Evolutionary conservation across 2,888 invertebrate genomes (phyloP).

Genomic region (Epirrita christyi): DNA sequence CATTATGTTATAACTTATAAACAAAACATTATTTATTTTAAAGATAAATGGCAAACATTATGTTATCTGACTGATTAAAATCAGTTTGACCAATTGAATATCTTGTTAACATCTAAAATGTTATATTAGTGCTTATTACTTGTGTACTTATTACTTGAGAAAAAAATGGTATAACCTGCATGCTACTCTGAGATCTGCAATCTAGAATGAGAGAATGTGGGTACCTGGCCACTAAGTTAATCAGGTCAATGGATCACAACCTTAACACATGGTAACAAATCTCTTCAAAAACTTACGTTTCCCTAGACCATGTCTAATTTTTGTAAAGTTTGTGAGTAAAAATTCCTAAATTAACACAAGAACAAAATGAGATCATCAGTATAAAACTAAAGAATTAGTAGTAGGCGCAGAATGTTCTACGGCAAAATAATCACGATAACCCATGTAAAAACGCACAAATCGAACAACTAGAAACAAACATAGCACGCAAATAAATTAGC

Average conservation of each 20-base stretch:
- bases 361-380: slow-evolving; percentile 59
- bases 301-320: not conserved
- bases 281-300: slow-evolving; percentile 6
- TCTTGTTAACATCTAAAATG: too few species aligned
- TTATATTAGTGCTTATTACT: too few species aligned
- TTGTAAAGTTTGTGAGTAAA: slow-evolving; percentile 1
- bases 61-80: too few species aligned
- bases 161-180: too few species aligned
- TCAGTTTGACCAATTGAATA: too few species aligned
- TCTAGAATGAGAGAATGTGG: slow-evolving; percentile 5
- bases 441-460: not conserved
- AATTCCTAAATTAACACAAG: too few species aligned
- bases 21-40: too few species aligned
- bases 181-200: too few species aligned
- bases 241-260: slow-evolving; percentile 16
- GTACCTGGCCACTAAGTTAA: not conserved
- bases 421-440: slow-evolving; percentile 5
- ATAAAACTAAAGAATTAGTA: slow-evolving; percentile 23
- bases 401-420: slow-evolving; percentile 18
- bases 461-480: slow-evolving; percentile 37
- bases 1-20: too few species aligned
- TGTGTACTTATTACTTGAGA: too few species aligned
- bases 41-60: too few species aligned
- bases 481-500: slow-evolving; percentile 48
- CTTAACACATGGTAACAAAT: not conserved